Evolutionary conservation across 1,140 invertebrate species (phyloP).

Genomic region (Drosophila pectinifera): DNA sequence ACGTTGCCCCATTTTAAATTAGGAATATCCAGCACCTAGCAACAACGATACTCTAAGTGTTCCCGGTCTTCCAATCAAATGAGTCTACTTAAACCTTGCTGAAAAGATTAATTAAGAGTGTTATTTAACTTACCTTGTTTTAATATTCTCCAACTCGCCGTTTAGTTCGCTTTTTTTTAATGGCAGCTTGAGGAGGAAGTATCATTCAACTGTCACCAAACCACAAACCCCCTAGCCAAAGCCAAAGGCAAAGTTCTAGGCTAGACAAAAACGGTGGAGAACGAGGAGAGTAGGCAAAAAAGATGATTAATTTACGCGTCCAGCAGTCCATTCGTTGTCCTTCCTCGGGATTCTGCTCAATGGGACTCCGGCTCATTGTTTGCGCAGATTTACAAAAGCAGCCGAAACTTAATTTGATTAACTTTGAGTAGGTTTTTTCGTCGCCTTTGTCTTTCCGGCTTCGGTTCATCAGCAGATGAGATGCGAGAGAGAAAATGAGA

Average conservation of each 20-base stretch:
- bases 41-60: too few species aligned
- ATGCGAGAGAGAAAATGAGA: slow-evolving; percentile 13
- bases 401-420: slow-evolving; percentile 80
- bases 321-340: slow-evolving; percentile 61
- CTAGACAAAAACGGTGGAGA: slow-evolving; percentile 21
- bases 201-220: slow-evolving; percentile 40
- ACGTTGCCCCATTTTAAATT: neutral
- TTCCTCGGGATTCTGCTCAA: slow-evolving; percentile 9
- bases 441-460: slow-evolving; percentile 65
- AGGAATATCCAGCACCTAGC: too few species aligned
- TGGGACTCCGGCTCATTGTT: slow-evolving; percentile 52
- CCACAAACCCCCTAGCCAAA: slow-evolving; percentile 28
- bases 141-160: neutral
- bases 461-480: slow-evolving; percentile 61
- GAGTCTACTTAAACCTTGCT: too few species aligned
- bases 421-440: slow-evolving; percentile 66
- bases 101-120: slow-evolving; percentile 1
- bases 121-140: slow-evolving; percentile 6
- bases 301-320: slow-evolving; percentile 76
- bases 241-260: slow-evolving; percentile 26
- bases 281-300: slow-evolving; percentile 45
- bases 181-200: slow-evolving; percentile 15
- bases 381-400: slow-evolving; percentile 58
- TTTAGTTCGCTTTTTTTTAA: neutral
- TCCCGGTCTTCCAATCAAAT: too few species aligned